These are phyloP conservation scores for Paramuricea clavata DNA, from an alignment of 92 coral and sea anemone species.

Conservation along the genomic window DNA sequence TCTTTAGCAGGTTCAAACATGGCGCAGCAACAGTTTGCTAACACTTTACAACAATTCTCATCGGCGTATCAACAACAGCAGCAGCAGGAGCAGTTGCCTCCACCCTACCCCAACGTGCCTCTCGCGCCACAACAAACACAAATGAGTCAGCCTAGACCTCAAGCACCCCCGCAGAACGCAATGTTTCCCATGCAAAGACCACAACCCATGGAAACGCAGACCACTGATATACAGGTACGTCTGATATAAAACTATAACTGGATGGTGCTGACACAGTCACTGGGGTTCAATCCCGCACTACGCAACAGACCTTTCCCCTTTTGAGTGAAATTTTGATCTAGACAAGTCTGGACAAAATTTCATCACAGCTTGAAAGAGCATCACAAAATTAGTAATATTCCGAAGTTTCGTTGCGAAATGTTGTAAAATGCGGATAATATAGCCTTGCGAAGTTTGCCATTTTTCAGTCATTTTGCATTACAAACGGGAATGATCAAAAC, in stretches of 20 bases:
- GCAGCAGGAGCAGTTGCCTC: slow-evolving; percentile 19
- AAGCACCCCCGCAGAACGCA: slow-evolving; percentile 1
- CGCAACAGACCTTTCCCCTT: too few species aligned
- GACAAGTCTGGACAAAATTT: too few species aligned
- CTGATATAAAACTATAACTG: not conserved
- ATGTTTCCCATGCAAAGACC: slow-evolving; percentile 34
- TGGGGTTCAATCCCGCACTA: too few species aligned
- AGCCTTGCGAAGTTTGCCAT: too few species aligned
- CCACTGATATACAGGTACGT: slow-evolving; percentile 20
- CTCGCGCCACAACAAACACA: slow-evolving; percentile 21
- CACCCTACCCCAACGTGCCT: slow-evolving; percentile 1
- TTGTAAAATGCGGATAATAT: too few species aligned
- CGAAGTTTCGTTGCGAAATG: too few species aligned
- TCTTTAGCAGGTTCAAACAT: slow-evolving; percentile 16
- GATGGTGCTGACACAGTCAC: too few species aligned
- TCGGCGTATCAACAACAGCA: slow-evolving; percentile 30
- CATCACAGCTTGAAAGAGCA: too few species aligned
- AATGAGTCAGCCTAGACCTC: slow-evolving; percentile 12
- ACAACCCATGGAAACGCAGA: slow-evolving; percentile 20
- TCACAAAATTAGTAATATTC: too few species aligned
- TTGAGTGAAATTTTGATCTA: too few species aligned
- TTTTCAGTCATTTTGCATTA: too few species aligned
- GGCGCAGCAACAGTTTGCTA: slow-evolving; percentile 32
- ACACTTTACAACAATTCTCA: slow-evolving; percentile 32
- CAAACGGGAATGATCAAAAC: too few species aligned